These are phyloP conservation scores for Gallirallus australis DNA, from an alignment of 2,797 vertebrate species.

Conservation along the genomic window DNA sequence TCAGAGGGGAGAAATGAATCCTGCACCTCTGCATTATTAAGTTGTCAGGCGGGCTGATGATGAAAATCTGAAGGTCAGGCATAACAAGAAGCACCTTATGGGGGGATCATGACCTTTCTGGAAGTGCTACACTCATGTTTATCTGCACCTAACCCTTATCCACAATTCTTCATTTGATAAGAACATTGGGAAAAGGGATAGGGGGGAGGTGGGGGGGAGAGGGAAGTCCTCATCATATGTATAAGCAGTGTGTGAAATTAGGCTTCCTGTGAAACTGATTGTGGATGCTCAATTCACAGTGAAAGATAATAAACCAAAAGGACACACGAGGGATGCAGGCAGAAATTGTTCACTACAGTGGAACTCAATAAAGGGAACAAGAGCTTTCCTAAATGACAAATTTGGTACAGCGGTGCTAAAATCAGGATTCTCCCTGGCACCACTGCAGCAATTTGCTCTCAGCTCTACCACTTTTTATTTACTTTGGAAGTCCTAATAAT, in stretches of 20 bases:
- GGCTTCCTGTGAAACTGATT: slow-evolving; percentile 95
- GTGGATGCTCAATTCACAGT: slow-evolving; percentile 86
- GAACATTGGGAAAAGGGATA: slow-evolving; percentile 79
- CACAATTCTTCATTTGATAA: slow-evolving; percentile 99
- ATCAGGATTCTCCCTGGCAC: slow-evolving; percentile 76
- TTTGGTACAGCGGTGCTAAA: slow-evolving; percentile 81
- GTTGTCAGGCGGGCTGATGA: slow-evolving; percentile 94
- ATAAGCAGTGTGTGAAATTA: slow-evolving; percentile 87
- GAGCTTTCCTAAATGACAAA: slow-evolving; percentile 84
- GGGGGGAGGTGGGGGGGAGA: slow-evolving; percentile 21
- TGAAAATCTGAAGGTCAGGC: slow-evolving; percentile 99
- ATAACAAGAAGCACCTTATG: slow-evolving; percentile 99
- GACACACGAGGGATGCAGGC: slow-evolving; percentile 84
- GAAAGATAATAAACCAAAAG: slow-evolving; percentile 98
- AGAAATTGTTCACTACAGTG: slow-evolving; percentile 84
- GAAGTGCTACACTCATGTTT: slow-evolving; percentile 98
- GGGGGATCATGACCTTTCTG: slow-evolving; percentile 92
- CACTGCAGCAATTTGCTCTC: slow-evolving; percentile 67
- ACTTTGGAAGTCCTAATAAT: slow-evolving; percentile 80
- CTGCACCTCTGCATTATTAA: slow-evolving; percentile 94
- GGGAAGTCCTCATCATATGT: slow-evolving; percentile 87
- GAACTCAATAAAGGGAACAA: slow-evolving; percentile 84
- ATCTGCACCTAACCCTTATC: slow-evolving; percentile 99
- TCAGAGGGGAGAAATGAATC: slow-evolving; percentile 90
- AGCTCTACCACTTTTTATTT: slow-evolving; percentile 79